phyloP scores from a whole-genome alignment of 2,113 vertebrate species.

The Etheostoma cragini region DNA sequence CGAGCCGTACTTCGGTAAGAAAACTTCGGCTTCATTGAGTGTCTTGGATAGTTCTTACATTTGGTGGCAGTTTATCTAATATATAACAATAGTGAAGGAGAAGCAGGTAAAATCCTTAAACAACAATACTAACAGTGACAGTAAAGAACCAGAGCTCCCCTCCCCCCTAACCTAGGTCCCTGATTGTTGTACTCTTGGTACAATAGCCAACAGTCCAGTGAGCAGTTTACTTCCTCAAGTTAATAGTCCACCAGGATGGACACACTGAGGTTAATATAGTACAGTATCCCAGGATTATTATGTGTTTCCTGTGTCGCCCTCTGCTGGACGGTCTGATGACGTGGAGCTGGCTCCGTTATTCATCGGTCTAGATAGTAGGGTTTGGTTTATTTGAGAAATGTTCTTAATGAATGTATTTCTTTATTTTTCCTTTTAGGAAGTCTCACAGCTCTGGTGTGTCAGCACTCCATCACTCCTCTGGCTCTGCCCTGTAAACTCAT shows the following conservation, averaged over 20 bases:
- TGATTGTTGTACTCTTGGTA: too few species aligned
- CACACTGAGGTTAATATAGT: neutral
- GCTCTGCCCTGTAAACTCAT: slow-evolving; percentile 95
- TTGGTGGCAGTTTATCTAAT: neutral
- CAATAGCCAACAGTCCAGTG: neutral
- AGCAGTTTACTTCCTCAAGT: neutral
- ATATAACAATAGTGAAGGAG: neutral
- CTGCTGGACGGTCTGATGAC: slow-evolving; percentile 47
- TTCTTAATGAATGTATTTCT: neutral
- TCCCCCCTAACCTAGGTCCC: neutral
- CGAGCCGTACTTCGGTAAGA: slow-evolving; percentile 95
- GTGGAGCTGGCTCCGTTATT: slow-evolving; percentile 5
- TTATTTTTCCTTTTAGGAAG: slow-evolving; percentile 85
- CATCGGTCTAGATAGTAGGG: neutral
- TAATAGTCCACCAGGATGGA: neutral
- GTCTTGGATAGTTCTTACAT: neutral
- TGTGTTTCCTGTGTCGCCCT: slow-evolving; percentile 27
- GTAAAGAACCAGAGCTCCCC: neutral
- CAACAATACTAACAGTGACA: neutral
- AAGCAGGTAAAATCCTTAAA: neutral
- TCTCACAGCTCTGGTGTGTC: slow-evolving; percentile 94
- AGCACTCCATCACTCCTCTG: slow-evolving; percentile 96
- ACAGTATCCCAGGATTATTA: neutral
- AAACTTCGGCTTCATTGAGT: neutral
- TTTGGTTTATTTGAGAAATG: neutral